These are phyloP conservation scores for Vicugna pacos DNA, from an alignment of 2,113 vertebrate genomes.

Conservation along the genomic window DNA sequence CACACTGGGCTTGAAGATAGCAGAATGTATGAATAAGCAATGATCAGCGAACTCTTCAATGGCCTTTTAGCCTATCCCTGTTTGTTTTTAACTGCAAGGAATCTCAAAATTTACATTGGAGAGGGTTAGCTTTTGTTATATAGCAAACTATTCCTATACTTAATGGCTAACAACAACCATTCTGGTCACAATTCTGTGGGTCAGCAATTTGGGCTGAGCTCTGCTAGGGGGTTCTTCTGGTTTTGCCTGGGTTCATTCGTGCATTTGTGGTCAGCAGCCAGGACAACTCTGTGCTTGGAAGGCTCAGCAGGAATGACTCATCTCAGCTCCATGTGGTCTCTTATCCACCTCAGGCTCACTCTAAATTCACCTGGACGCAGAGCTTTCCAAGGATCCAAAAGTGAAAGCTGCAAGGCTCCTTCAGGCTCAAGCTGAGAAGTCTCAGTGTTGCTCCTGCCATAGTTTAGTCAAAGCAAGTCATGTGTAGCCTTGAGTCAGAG, in stretches of 20 bases:
- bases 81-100: conserved; percentile 20
- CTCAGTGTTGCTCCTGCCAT: not conserved
- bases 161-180: not conserved
- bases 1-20: not conserved
- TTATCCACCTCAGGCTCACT: not conserved
- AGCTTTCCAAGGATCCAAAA: not conserved
- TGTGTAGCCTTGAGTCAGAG: not conserved
- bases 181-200: not conserved
- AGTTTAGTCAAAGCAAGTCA: not conserved
- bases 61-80: not conserved
- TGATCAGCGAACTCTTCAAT: not conserved
- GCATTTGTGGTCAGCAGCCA: not conserved
- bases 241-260: not conserved
- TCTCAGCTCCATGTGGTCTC: not conserved
- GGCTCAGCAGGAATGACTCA: not conserved
- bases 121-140: conserved; percentile 1
- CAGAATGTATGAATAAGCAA: not conserved
- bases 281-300: not conserved
- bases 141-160: not conserved
- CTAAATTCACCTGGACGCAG: not conserved
- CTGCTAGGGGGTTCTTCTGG: not conserved
- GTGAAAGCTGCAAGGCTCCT: not conserved
- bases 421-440: not conserved
- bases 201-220: not conserved
- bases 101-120: not conserved